These are phyloP conservation scores for Zeuzera pyrina DNA, from an alignment of 2,888 invertebrate species.

Conservation along the genomic window DNA sequence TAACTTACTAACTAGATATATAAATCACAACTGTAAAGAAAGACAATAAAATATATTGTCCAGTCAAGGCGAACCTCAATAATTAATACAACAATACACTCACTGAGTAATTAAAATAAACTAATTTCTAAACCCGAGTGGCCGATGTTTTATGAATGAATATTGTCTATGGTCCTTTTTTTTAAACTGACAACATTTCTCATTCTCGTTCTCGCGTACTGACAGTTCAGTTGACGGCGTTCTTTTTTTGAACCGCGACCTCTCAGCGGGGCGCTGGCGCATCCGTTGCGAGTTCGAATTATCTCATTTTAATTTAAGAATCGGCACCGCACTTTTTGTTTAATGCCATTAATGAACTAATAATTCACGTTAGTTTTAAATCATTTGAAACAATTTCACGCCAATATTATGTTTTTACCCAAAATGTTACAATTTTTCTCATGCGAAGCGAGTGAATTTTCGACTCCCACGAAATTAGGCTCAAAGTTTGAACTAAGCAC, in stretches of 20 bases:
- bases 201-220: constrained; percentile 55
- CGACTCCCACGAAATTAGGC: constrained; percentile 64
- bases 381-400: constrained; percentile 13
- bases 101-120: constrained; percentile 69
- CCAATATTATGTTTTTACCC: too few species aligned
- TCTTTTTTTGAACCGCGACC: constrained; percentile 56
- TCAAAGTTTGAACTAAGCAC: constrained; percentile 29
- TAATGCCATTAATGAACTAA: constrained; percentile 20
- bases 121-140: constrained; percentile 63
- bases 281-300: constrained; percentile 60
- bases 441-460: constrained; percentile 51
- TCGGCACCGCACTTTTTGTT: constrained; percentile 19
- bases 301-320: constrained; percentile 62
- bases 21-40: constrained; percentile 59
- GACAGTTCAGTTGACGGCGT: constrained; percentile 61
- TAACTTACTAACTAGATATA: constrained; percentile 72
- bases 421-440: too few species aligned
- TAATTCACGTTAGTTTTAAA: constrained; percentile 26
- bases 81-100: constrained; percentile 68
- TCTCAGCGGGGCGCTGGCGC: constrained; percentile 56
- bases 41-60: constrained; percentile 73
- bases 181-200: constrained; percentile 59
- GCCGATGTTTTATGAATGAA: constrained; percentile 61
- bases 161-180: constrained; percentile 37
- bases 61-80: constrained; percentile 42